phyloP scores from a whole-genome alignment of 2,888 invertebrate species.

The Serripes groenlandicus region DNA sequence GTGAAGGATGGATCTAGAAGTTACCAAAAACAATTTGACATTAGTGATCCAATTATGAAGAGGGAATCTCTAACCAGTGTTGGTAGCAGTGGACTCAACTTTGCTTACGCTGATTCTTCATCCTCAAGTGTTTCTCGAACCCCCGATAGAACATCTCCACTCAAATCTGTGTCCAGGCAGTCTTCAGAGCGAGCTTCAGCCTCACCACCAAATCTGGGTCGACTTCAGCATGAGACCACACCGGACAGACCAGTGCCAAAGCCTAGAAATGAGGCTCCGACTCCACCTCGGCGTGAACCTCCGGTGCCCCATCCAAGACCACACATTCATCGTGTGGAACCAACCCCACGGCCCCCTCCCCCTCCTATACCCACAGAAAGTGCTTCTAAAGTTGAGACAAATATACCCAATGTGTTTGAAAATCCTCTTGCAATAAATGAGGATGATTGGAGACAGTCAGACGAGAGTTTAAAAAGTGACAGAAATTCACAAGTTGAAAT shows the following conservation, averaged over 20 bases:
- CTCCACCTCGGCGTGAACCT: constrained; percentile 65
- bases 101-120: constrained; percentile 58
- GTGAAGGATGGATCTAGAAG: constrained; percentile 67
- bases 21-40: constrained; percentile 25
- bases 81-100: constrained; percentile 61
- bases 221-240: constrained; percentile 49
- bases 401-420: constrained; percentile 44
- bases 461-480: constrained; percentile 60
- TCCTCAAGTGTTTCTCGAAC: constrained; percentile 63
- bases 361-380: constrained; percentile 67
- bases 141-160: constrained; percentile 64
- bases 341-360: constrained; percentile 73
- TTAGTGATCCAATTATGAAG: neutral
- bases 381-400: constrained; percentile 55
- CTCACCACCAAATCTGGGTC: constrained; percentile 58
- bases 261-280: constrained; percentile 73
- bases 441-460: constrained; percentile 60
- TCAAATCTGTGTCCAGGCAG: constrained; percentile 69
- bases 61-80: constrained; percentile 57
- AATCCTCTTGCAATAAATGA: constrained; percentile 62
- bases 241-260: constrained; percentile 74
- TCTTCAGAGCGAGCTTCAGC: constrained; percentile 62
- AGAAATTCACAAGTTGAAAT: constrained; percentile 60
- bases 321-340: constrained; percentile 81
- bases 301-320: constrained; percentile 76